Percentiles rank a stretch among this genome's conserved stretches.
phyloP scores from a whole-genome alignment of 2,113 vertebrate species.

The Hyaena hyaena region DNA sequence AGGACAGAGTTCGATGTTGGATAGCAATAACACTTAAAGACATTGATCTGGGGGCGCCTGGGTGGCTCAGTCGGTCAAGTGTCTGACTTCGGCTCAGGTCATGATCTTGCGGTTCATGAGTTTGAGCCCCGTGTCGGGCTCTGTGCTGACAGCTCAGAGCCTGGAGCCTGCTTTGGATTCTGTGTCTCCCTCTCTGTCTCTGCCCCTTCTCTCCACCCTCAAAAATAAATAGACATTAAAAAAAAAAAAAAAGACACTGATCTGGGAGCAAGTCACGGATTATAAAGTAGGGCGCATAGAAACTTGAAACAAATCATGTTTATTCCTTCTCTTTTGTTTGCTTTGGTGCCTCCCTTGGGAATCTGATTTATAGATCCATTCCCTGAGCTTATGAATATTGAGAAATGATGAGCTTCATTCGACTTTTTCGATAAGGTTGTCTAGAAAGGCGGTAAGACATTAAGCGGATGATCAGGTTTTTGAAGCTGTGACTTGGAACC shows the following conservation, averaged over 20 bases:
- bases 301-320: background rate
- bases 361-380: conserved; percentile 32
- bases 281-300: background rate
- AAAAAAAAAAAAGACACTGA: background rate
- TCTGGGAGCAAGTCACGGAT: background rate
- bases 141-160: too few relatives aligned
- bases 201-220: too few relatives aligned
- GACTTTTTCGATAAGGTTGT: background rate
- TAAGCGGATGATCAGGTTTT: background rate
- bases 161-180: too few relatives aligned
- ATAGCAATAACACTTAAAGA: background rate
- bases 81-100: too few relatives aligned
- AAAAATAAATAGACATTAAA: too few relatives aligned
- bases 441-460: background rate
- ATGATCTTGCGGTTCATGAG: too few relatives aligned
- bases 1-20: background rate
- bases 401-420: conserved; percentile 1
- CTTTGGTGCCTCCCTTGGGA: background rate
- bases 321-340: conserved; percentile 31
- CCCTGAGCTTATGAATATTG: conserved; percentile 21
- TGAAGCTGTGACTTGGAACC: background rate
- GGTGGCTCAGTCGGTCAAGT: too few relatives aligned
- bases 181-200: too few relatives aligned
- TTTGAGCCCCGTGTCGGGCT: too few relatives aligned
- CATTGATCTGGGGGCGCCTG: background rate